Conservation (phyloP, 37 sponge, comb jelly and placozoan genomes). For the Crambe crambe region DNA sequence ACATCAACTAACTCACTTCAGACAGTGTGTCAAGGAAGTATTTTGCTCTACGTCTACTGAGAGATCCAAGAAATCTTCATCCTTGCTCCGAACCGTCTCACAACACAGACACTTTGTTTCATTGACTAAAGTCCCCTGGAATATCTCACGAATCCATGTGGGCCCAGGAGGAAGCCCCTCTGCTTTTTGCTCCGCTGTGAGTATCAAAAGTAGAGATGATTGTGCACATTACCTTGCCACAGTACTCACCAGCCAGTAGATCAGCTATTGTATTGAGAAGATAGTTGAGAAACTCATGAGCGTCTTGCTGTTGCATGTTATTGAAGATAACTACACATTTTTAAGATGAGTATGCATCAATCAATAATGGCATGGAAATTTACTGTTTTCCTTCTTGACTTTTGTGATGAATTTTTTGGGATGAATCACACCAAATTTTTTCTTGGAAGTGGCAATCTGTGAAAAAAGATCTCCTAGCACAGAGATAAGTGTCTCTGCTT, state of each 20-base stretch:
- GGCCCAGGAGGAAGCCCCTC: conserved; percentile 5
- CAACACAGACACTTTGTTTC: conserved; percentile 95
- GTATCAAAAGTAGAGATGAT: neutral
- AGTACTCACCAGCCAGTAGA: conserved; percentile 50
- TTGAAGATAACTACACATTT: conserved; percentile 74
- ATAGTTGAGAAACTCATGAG: conserved; percentile 99
- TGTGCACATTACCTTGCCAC: neutral
- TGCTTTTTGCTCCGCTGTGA: conserved; percentile 28
- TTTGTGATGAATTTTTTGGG: conserved; percentile 65
- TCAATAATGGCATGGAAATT: neutral
- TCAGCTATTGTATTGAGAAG: conserved; percentile 95
- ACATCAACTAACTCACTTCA: conserved; percentile 61
- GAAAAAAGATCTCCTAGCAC: conserved; percentile 84
- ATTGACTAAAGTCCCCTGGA: conserved; percentile 90
- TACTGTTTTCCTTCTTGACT: conserved; percentile 90
- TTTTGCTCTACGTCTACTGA: conserved; percentile 98
- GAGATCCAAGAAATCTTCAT: conserved; percentile 95
- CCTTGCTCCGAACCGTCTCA: conserved; percentile 92
- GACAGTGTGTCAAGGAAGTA: conserved; percentile 91
- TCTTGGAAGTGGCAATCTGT: conserved; percentile 62
- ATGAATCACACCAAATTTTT: conserved; percentile 46
- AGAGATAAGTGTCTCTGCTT: conserved; percentile 84
- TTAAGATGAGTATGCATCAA: neutral
- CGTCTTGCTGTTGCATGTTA: conserved; percentile 96
- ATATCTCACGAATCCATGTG: conserved; percentile 92